phyloP scores from a whole-genome alignment of 1,140 invertebrate genomes.

The Macrocentrus cingulum region DNA sequence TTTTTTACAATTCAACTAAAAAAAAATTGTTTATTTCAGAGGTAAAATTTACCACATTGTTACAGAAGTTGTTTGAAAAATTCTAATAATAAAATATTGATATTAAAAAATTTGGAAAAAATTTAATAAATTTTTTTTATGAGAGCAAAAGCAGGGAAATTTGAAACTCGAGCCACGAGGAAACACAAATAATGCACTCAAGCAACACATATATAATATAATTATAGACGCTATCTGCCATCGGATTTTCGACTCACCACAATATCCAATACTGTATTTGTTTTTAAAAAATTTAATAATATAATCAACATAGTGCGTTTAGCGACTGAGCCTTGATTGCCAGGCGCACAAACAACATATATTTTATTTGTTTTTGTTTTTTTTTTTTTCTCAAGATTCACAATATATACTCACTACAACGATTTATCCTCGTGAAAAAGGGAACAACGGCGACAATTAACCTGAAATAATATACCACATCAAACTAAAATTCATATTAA shows the following conservation, averaged over 20 bases:
- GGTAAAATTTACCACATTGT: no score
- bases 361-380: no score
- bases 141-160: background rate
- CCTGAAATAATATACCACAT: no score
- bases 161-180: background rate
- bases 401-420: slow-evolving; percentile 20
- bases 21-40: no score
- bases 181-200: background rate
- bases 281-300: background rate
- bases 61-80: no score
- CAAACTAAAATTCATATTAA: background rate
- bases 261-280: background rate
- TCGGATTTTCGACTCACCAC: slow-evolving; percentile 2
- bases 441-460: background rate
- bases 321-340: slow-evolving; percentile 25
- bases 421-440: slow-evolving; percentile 7
- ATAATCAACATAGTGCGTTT: slow-evolving; percentile 1
- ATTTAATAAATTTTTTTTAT: background rate
- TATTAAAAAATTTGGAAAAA: no score
- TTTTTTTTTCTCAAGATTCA: slow-evolving; percentile 23
- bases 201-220: background rate
- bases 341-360: slow-evolving; percentile 27
- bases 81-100: no score
- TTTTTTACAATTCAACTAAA: no score
- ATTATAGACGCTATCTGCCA: slow-evolving; percentile 21